A percentile compares a stretch with the other conserved stretches of the same genome.
Evolutionary conservation across 2,888 invertebrate genomes (phyloP).

Genomic region (Phyto melanocephala): DNA sequence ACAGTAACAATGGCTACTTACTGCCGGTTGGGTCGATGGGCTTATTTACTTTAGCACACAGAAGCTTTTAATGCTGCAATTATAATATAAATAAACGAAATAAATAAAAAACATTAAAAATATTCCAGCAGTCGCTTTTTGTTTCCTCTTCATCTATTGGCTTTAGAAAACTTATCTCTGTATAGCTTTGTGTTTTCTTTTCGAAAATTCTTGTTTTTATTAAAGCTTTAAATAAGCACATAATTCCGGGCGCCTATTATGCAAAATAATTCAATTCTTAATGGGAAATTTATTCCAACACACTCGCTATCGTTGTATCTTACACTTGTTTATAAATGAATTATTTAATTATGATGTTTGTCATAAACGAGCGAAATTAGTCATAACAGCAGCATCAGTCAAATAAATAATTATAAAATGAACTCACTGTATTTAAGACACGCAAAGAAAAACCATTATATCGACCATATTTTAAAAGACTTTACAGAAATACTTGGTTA

Average conservation of each 20-base stretch:
- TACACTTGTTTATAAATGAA: background rate
- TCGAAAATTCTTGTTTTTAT: background rate
- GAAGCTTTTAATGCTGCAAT: slow-evolving; percentile 31
- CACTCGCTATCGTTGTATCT: background rate
- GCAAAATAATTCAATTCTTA: slow-evolving; percentile 4
- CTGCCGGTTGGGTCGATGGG: background rate
- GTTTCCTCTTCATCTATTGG: background rate
- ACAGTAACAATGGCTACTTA: background rate
- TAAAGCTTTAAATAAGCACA: background rate
- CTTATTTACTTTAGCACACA: background rate
- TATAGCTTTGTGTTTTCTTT: background rate
- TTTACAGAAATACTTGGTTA: no score
- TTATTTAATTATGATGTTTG: background rate
- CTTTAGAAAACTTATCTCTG: background rate
- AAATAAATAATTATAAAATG: background rate
- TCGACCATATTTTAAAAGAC: no score
- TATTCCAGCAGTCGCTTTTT: no score
- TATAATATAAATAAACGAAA: background rate
- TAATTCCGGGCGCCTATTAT: background rate
- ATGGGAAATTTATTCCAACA: background rate
- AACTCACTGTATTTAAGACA: background rate
- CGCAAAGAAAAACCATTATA: no score
- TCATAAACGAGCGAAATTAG: background rate
- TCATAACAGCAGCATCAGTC: background rate
- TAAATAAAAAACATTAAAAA: slow-evolving; percentile 34